Base-by-base conservation (phyloP, 2,113 vertebrate genomes). In the Syrrhaptes paradoxus region DNA sequence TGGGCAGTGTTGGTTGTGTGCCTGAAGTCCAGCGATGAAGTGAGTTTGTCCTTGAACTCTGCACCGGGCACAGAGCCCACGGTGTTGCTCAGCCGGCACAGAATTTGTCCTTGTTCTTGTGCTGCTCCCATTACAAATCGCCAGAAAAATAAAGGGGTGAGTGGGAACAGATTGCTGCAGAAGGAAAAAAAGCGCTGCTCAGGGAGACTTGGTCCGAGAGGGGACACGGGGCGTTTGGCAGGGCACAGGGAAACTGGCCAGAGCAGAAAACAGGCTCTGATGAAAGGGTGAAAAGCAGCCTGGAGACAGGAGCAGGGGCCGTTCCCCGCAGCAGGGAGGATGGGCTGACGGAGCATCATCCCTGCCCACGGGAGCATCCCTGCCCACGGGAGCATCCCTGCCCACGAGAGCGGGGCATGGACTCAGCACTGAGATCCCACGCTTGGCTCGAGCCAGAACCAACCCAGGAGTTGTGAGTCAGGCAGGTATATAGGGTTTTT, bases 341-440 rank as follows among this genome's bases (percentile, higher is more conserved):
- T 13, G 81, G 48, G 70, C 36, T 38, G 13, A 22, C 28, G 59
- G 67, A 38, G 38, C n/a, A n/a, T n/a, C 38, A 28, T 15, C 34
- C 51, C 12, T 0, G 0, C 13, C 17, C 20, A 22, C 2, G 10
- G n/a, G 22, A 48, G 36, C 38, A 28, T 15, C 34, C 51, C 12
- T 0, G 0, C 13, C 17, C 20, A 22, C 1, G 10, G n/a, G 22
- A 36, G 36, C 36, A 28, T 15, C 34, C 51, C 12, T 0, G 0
- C 13, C 15, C 20, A 22, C 2, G 10, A 31, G 22, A 48, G 36
- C 4, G 1, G 58, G 52, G 8, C 31, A 8, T 1, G 38, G 74
- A 14, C 8, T 15, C 1, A 1, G 54, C 11, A 5, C 55, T 48
- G 61, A 3, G 24, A n/a, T 32, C 63, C 41, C 22, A 17, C 2